Base-by-base conservation (phyloP, 2,797 vertebrate species). In the Todus mexicanus region DNA sequence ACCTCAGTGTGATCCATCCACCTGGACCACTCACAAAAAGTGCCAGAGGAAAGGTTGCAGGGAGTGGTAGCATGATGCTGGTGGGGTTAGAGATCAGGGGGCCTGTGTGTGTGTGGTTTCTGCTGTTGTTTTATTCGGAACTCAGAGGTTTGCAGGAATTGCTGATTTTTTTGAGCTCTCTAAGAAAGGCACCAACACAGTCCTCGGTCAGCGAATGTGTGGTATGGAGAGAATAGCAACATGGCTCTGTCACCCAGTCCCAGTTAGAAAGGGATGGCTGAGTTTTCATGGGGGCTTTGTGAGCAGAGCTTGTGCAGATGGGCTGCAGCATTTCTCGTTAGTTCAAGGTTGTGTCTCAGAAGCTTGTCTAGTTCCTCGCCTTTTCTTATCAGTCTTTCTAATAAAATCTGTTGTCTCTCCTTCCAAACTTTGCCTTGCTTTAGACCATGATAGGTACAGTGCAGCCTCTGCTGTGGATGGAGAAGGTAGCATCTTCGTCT, bases 401-500 rank as follows among this genome's bases (percentile, higher is more conserved):
- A 78, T 76, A 87, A 92, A 89, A 91, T 10, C 50, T 70, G 1
- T 75, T 80, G 48, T 51, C 20, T 77, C 23, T 89, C 8, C 54
- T 80, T 94, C 33, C 66, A 81, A 91, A 53, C 29, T 54, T 84
- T 87, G n/a, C 35, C 42, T 80, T 87, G 40, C 53, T 73, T 85
- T 87, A 77, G 45, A 51, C 45, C 4, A 0, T 74, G 4, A 1
- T 33, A 89, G 35, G 33, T 75, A 40, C 11, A 50, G 72, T 33
- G 20, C 47, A 95, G 69, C 61, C 42, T 33, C 19, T 72, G 57
- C 50, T 23, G 4, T 51, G 29, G 38, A 45, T 73, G 63, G 33
- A 93, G 20, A 59, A 91, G 60, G 70, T n/a, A 90, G 92, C 74
- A 47, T 70, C 76, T 78, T 88, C 79, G 91, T 92, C 92, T 94